Evolutionary conservation across 2,113 vertebrate genomes (phyloP), one percentile per base, ranked within the genome.

Genomic region (Cyanoramphus novaezelandiae): DNA sequence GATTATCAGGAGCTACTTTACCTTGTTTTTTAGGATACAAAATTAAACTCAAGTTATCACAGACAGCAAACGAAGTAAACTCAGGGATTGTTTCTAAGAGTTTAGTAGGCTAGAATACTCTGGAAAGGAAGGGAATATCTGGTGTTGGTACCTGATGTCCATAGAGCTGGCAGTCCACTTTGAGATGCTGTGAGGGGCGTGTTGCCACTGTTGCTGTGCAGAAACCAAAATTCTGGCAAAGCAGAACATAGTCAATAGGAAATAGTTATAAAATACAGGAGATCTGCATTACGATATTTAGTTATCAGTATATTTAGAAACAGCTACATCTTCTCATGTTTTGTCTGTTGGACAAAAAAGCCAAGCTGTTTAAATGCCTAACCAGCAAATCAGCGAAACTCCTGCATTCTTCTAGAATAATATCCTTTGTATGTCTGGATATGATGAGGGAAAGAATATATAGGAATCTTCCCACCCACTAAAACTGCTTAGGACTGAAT

Each of bases 151-250:
- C 98, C 98, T 98, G 96, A 13, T 91, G 63, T 41, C 87, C 95
- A 0, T 97, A 98, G 74, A 98, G 2, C 2, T 57, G 63, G 87
- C 98, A 98, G 50, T 95, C 24, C 41, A 97, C 97, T 1, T 2
- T 1, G 44, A 97, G 57, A 3, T 96, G 69, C 78, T 97, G 13
- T 64, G 53, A 13, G 27, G 90, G 77, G 4, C 0, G 0, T 39
- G 29, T 88, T 33, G 52, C 21, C 70, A 90, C 11, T 3, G 33
- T 33, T 7, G 94, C 97, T 67, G 52, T 97, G 79, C 98, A 98
- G 96, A 98, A 98, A 31, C 98, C 98, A 43, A 96, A 95, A 88
- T 97, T 97, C 98, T 98, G 90, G n/a, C 28, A 93, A 71, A 84
- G 69, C 17, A 84, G 76, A 93, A 91, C 50, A 90, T 1, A 91